A percentile compares a stretch with the other conserved stretches of the same genome.
phyloP scores from a whole-genome alignment of 2,797 vertebrate genomes.

The Propithecus deckenii region DNA sequence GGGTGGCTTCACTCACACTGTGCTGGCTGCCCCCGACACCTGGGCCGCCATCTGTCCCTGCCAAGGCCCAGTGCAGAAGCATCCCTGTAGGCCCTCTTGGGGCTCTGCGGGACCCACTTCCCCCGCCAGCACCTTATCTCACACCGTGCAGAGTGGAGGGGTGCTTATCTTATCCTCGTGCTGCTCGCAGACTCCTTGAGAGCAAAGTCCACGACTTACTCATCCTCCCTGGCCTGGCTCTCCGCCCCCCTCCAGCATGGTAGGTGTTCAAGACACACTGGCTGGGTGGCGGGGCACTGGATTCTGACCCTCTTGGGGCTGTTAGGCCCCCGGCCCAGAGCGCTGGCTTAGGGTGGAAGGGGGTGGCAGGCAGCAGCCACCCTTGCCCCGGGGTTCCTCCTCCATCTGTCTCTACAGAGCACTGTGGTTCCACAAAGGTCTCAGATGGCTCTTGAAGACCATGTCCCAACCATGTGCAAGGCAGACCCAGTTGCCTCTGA shows the following conservation, averaged over 20 bases:
- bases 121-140: background rate
- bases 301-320: background rate
- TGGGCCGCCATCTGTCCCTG: background rate
- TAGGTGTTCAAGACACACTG: background rate
- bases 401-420: background rate
- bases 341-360: background rate
- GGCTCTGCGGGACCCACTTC: too few relatives aligned
- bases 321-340: background rate
- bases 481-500: background rate
- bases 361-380: background rate
- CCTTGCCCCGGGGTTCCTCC: background rate
- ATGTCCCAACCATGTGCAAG: background rate
- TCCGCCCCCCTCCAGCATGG: background rate
- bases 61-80: background rate
- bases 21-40: background rate
- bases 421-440: background rate
- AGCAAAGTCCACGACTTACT: constrained; percentile 30
- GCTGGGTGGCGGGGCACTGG: too few relatives aligned
- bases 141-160: background rate
- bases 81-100: fast-evolving
- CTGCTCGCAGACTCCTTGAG: background rate
- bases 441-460: background rate
- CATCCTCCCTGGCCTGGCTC: background rate
- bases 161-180: background rate
- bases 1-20: fast-evolving